phyloP scores from a whole-genome alignment of 2,888 invertebrate genomes.

The Ophonus ardosiacus region DNA sequence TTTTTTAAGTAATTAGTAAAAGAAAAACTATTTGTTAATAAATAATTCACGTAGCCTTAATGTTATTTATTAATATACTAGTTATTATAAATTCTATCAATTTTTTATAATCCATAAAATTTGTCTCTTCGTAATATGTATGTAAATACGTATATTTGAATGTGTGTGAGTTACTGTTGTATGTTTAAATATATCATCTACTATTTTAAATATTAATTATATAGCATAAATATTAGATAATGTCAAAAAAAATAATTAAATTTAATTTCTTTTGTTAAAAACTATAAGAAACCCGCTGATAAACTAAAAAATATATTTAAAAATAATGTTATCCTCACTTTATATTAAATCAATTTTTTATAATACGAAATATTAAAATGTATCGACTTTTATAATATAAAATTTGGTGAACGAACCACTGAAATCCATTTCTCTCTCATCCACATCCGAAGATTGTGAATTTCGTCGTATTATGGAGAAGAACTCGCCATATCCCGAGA shows the following conservation, averaged over 20 bases:
- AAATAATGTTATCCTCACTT: background rate
- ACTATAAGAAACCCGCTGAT: background rate
- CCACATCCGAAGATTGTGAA: background rate
- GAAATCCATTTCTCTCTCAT: background rate
- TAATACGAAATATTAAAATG: background rate
- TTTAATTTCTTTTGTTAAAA: no score
- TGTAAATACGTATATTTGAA: background rate
- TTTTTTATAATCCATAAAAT: background rate
- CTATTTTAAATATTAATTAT: background rate
- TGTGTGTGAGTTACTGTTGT: background rate
- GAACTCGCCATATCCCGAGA: conserved; percentile 46
- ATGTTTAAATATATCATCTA: background rate
- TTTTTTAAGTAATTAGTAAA: background rate
- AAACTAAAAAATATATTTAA: conserved; percentile 15
- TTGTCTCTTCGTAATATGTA: background rate
- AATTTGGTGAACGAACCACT: background rate
- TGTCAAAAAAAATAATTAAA: no score
- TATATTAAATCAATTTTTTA: background rate
- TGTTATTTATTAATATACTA: background rate
- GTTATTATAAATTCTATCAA: background rate
- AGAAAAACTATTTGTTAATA: background rate
- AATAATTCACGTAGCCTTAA: background rate
- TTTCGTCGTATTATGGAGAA: background rate
- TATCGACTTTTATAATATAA: background rate
- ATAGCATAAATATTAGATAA: background rate